Percentiles rank a stretch among this genome's conserved stretches.
These are phyloP conservation scores for Aspiorhynchus laticeps DNA, from an alignment of 2,113 vertebrate genomes.

Conservation along the genomic window DNA sequence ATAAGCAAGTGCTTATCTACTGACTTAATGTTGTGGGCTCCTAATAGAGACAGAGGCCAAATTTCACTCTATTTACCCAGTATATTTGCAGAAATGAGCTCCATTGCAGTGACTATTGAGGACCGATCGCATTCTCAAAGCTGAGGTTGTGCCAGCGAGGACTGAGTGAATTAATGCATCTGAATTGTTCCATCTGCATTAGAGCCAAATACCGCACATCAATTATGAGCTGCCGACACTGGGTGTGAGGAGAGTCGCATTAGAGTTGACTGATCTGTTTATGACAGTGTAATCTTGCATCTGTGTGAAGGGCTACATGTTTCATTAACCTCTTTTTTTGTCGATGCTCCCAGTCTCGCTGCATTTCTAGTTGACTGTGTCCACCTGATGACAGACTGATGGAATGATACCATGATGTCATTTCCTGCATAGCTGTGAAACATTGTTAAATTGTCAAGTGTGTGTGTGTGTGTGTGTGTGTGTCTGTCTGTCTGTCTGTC, in stretches of 20 bases:
- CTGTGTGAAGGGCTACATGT: constrained; percentile 60
- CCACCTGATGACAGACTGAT: constrained; percentile 25
- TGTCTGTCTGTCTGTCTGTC: neutral
- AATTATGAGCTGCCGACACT: constrained; percentile 75
- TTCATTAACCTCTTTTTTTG: constrained; percentile 56
- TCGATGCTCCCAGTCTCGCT: constrained; percentile 8
- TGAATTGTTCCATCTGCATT: constrained; percentile 69
- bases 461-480: neutral
- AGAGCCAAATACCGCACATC: constrained; percentile 69
- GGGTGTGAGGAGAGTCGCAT: constrained; percentile 43
- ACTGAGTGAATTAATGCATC: constrained; percentile 49
- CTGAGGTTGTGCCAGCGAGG: constrained; percentile 46
- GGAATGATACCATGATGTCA: neutral
- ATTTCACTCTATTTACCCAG: constrained; percentile 68
- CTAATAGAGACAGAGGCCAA: constrained; percentile 63
- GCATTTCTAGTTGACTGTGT: constrained; percentile 30
- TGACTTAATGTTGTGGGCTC: constrained; percentile 56
- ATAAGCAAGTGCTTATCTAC: constrained; percentile 66
- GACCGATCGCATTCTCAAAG: constrained; percentile 60
- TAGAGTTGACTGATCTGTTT: constrained; percentile 54
- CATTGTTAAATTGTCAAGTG: neutral
- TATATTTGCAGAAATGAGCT: constrained; percentile 63
- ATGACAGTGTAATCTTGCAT: constrained; percentile 55
- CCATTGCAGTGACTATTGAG: constrained; percentile 9
- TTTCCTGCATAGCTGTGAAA: constrained; percentile 4